Percentiles rank a stretch among this genome's conserved stretches.
phyloP scores from a whole-genome alignment of 2,888 invertebrate species.

The Mayetiola destructor region DNA sequence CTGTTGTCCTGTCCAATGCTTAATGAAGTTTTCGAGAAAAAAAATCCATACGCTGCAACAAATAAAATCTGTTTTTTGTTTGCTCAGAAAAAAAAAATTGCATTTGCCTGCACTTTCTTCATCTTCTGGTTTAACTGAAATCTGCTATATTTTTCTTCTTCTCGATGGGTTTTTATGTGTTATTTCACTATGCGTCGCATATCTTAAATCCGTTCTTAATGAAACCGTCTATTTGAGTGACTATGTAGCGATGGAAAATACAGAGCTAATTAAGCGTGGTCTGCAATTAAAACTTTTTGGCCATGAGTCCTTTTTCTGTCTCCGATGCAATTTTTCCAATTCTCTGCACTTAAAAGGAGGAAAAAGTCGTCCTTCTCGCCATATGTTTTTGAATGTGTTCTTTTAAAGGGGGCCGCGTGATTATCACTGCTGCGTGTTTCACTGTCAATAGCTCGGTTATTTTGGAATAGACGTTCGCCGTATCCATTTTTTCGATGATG shows the following conservation, averaged over 20 bases:
- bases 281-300: slow-evolving; percentile 1
- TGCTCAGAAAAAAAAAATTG: neutral
- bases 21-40: too few relatives aligned
- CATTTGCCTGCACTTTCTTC: too few relatives aligned
- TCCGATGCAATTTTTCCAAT: neutral
- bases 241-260: neutral
- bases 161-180: too few relatives aligned
- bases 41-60: too few relatives aligned
- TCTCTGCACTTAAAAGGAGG: neutral
- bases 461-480: too few relatives aligned
- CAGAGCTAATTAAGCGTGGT: neutral
- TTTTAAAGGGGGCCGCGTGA: too few relatives aligned
- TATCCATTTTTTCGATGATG: too few relatives aligned
- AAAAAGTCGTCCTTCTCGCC: neutral
- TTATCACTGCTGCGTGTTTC: too few relatives aligned
- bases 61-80: neutral
- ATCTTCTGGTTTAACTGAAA: too few relatives aligned
- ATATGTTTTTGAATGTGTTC: neutral
- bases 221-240: neutral
- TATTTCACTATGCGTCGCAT: too few relatives aligned
- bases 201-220: too few relatives aligned
- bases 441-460: neutral
- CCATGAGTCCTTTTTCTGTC: neutral
- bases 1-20: neutral
- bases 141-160: too few relatives aligned